These are phyloP conservation scores for Xenopus tropicalis DNA, from an alignment of 2,113 vertebrate species.

Conservation along the genomic window UCB_Xtro_10.0 CM004446.2:49905501-49906000, in stretches of 20 bases:
- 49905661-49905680: no score
- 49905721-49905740: background rate
- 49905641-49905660: no score
- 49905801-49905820: constrained; percentile 34
- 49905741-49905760: constrained; percentile 13
- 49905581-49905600: no score
- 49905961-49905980: constrained; percentile 20
- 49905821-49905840: constrained; percentile 25
- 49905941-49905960: constrained; percentile 23
- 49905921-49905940: constrained; percentile 27
- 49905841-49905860: constrained; percentile 43
- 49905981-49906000: constrained; percentile 13
- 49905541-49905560: constrained; percentile 17
- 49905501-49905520: constrained; percentile 17
- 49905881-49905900: constrained; percentile 17
- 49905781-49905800: constrained; percentile 17
- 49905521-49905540: constrained; percentile 32
- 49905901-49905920: constrained; percentile 5
- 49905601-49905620: no score
- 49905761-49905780: constrained; percentile 6
- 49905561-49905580: no score
- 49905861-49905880: constrained; percentile 28
- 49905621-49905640: no score
- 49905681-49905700: no score
- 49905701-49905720: background rate